A percentile compares a stretch with the other conserved stretches of the same genome.
Conservation (phyloP, 2,888 invertebrate species). For the Caenorhabditis sinica region DNA sequence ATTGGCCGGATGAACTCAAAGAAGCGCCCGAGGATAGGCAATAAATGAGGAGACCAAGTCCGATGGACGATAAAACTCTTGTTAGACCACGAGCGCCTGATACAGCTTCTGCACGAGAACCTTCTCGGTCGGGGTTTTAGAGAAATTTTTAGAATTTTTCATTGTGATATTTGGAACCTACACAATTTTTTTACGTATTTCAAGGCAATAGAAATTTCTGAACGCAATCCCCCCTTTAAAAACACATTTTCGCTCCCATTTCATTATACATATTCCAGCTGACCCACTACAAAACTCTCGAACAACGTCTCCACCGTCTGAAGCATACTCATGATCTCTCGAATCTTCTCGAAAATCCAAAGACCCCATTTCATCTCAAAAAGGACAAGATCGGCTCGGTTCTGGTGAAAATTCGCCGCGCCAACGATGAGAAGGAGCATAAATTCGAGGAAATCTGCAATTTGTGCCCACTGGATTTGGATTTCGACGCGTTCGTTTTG, state of each 20-base stretch:
- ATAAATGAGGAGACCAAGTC: too few species aligned
- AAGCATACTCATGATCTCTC: neutral
- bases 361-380: neutral
- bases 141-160: too few species aligned
- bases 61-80: too few species aligned
- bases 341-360: neutral
- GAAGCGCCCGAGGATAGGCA: too few species aligned
- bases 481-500: conserved; percentile 49
- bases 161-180: too few species aligned
- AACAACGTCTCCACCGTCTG: neutral
- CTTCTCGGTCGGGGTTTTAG: too few species aligned
- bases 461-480: conserved; percentile 28
- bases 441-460: conserved; percentile 33
- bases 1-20: too few species aligned
- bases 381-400: neutral
- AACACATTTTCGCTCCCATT: neutral
- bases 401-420: conserved; percentile 3
- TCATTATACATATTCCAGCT: conserved; percentile 5
- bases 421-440: neutral
- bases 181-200: too few species aligned
- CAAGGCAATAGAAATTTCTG: too few species aligned
- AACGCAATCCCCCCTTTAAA: too few species aligned
- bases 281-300: neutral
- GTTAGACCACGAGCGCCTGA: too few species aligned
- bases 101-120: too few species aligned